Evolutionary conservation across 2,113 vertebrate genomes (phyloP).

Genomic region (Patagioenas fasciata): DNA sequence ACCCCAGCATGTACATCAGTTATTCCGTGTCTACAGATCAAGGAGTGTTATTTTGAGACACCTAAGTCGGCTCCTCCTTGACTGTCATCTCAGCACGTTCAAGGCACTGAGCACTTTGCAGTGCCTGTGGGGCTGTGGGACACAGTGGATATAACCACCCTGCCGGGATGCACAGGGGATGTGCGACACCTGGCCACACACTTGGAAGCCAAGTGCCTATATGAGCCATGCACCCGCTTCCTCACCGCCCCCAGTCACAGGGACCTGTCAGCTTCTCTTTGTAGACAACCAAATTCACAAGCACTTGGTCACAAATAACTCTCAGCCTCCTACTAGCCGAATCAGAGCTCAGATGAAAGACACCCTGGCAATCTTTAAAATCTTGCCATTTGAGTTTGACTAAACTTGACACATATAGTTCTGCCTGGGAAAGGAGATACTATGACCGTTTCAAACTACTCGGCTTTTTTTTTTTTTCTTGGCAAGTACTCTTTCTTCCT

Average conservation of each 20-base stretch:
- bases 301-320: neutral
- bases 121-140: neutral
- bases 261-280: neutral
- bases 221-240: neutral
- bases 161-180: neutral
- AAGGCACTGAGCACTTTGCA: neutral
- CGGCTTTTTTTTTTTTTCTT: neutral
- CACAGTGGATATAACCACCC: neutral
- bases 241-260: accelerated
- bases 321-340: neutral
- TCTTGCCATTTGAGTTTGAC: neutral
- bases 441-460: neutral
- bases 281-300: neutral
- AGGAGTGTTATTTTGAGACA: neutral
- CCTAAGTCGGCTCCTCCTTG: neutral
- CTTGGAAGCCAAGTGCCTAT: neutral
- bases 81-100: accelerated
- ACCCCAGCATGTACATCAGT: neutral
- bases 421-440: neutral
- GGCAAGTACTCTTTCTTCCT: neutral
- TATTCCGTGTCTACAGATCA: accelerated
- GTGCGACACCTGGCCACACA: neutral
- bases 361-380: neutral
- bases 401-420: neutral
- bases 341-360: neutral